These are phyloP conservation scores for Calephelis nemesis DNA, from an alignment of 1,140 invertebrate species.

Conservation along the genomic window DNA sequence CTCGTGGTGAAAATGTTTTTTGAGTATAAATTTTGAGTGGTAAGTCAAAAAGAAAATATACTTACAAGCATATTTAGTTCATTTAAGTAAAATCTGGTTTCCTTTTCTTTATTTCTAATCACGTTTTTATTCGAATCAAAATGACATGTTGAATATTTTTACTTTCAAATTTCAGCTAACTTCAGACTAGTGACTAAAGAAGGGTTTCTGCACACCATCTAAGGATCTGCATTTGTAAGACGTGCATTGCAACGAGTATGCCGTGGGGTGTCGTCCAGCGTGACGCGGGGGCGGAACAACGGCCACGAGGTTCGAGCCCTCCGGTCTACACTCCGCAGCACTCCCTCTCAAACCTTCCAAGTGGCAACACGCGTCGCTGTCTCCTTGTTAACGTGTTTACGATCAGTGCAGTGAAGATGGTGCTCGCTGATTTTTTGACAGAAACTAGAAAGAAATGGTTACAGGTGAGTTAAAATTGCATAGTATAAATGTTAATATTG, in stretches of 20 bases:
- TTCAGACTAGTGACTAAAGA: too few species aligned
- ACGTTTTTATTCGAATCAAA: too few species aligned
- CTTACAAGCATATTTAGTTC: too few species aligned
- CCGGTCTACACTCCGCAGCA: slow-evolving; percentile 16
- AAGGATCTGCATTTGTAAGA: too few species aligned
- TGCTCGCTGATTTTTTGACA: slow-evolving; percentile 62
- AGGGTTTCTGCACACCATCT: too few species aligned
- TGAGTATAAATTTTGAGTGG: too few species aligned
- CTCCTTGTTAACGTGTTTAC: slow-evolving; percentile 18
- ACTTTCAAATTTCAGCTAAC: too few species aligned
- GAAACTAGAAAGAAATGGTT: slow-evolving; percentile 65
- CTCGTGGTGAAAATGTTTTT: too few species aligned
- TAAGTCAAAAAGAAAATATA: too few species aligned
- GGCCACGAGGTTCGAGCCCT: slow-evolving; percentile 9
- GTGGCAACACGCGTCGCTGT: slow-evolving; percentile 29
- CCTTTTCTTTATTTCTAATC: too few species aligned
- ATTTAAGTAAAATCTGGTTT: too few species aligned
- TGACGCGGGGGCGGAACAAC: slow-evolving; percentile 17
- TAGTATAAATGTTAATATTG: not conserved
- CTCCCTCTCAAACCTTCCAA: slow-evolving; percentile 18
- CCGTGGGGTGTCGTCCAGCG: not conserved
- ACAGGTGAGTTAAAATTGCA: slow-evolving; percentile 44
- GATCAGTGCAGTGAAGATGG: slow-evolving; percentile 47
- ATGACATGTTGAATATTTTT: too few species aligned
- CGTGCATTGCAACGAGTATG: not conserved